A percentile compares a stretch with the other conserved stretches of the same genome.
phyloP scores from a whole-genome alignment of 2,888 invertebrate genomes.

The Limnephilus lunatus region DNA sequence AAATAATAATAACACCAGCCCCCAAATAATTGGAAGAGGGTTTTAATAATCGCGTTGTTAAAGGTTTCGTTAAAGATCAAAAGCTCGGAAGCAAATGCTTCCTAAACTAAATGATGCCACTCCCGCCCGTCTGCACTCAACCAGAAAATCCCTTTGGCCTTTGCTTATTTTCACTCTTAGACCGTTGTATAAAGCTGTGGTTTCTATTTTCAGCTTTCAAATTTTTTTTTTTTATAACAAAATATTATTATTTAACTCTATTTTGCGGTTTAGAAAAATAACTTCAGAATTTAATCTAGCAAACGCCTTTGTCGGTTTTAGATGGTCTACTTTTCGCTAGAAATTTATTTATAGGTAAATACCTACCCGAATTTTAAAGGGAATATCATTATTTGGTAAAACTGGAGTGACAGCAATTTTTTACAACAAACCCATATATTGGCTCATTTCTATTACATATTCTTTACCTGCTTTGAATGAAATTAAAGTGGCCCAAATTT shows the following conservation, averaged over 20 bases:
- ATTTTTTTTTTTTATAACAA: background rate
- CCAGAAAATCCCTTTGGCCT: slow-evolving; percentile 54
- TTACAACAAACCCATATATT: background rate
- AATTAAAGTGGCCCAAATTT: slow-evolving; percentile 47
- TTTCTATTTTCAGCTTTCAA: background rate
- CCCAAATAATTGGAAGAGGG: slow-evolving; percentile 51
- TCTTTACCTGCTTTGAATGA: background rate
- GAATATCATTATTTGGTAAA: background rate
- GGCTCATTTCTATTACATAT: background rate
- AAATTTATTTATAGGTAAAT: background rate
- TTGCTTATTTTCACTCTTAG: background rate
- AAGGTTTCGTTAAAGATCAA: slow-evolving; percentile 51
- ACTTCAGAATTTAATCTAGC: background rate
- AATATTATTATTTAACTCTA: background rate
- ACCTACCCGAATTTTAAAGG: background rate
- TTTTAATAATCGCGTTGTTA: slow-evolving; percentile 34
- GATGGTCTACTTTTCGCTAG: background rate
- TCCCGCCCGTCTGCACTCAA: slow-evolving; percentile 37
- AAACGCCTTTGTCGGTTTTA: background rate
- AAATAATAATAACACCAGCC: slow-evolving; percentile 31
- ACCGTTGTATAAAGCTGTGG: background rate
- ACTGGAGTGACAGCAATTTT: background rate
- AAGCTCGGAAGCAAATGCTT: slow-evolving; percentile 51
- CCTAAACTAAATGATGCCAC: slow-evolving; percentile 55
- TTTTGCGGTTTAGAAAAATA: background rate